Percentiles rank a stretch among this genome's conserved stretches.
Conservation (phyloP, 2,113 vertebrate genomes). For the Psephotus haematonotus region DNA sequence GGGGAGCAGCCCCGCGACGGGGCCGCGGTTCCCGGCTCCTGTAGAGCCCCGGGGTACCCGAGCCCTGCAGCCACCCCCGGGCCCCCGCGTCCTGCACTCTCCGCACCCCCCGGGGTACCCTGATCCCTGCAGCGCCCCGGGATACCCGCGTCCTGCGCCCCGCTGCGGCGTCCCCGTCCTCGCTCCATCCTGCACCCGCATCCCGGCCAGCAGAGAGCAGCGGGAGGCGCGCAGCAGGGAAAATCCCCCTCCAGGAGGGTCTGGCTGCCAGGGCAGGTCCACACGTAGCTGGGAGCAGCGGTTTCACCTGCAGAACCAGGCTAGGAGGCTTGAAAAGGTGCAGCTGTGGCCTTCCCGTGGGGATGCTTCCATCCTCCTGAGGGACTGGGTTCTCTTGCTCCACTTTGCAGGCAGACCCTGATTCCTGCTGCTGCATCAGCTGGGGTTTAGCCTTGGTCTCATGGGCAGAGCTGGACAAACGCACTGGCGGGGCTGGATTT, state of each 20-base stretch:
- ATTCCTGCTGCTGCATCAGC: neutral
- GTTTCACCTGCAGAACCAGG: neutral
- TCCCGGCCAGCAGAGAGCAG: neutral
- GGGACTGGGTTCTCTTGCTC: neutral
- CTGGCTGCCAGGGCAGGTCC: neutral
- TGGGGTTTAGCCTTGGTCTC: neutral
- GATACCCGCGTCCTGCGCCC: neutral
- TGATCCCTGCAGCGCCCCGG: too few relatives aligned
- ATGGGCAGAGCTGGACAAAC: neutral
- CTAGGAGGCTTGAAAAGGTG: neutral
- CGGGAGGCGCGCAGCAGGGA: neutral
- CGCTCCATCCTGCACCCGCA: neutral
- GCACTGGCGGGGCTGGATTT: fast-evolving
- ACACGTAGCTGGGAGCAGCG: fast-evolving
- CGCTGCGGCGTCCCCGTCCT: neutral
- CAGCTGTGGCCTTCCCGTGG: fast-evolving
- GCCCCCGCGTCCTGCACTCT: neutral
- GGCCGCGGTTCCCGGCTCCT: neutral
- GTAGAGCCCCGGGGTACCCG: too few relatives aligned
- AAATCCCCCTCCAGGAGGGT: neutral
- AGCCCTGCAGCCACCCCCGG: neutral
- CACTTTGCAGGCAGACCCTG: neutral
- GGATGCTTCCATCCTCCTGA: neutral
- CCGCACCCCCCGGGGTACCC: neutral
- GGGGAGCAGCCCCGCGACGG: neutral